Base-by-base conservation (phyloP, 2,113 vertebrate species). In the Calyptomena viridis region DNA sequence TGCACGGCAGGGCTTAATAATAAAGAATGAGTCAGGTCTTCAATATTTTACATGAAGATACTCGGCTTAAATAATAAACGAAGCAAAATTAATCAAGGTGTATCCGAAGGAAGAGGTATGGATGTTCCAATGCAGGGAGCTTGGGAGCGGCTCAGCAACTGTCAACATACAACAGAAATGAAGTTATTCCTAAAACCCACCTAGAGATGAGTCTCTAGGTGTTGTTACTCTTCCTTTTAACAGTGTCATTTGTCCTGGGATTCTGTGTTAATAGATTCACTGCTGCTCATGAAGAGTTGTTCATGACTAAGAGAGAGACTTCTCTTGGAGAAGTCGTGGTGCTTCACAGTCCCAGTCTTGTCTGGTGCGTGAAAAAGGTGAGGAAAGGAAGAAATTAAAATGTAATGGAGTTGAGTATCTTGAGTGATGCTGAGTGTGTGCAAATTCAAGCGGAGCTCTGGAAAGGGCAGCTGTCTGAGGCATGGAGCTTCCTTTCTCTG, bases 81-180 rank as follows among this genome's bases (percentile, higher is more conserved):
- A 89, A 82, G 86, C 21, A 44, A 93, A 96, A 97, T 95, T 93
- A 95, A 93, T 97, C 95, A 93, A 92, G 92, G 93, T 72, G 72
- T 90, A 59, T 88, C 79, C 11, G 12, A 92, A 94, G 69, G 73
- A 86, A 73, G 64, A 40, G 56, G 49, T 44, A 7, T 33, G 90
- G 90, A 76, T 30, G 13, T 78, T 84, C 59, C 73, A 55, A 20
- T 12, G 56, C 69, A 39, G 63, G 14, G 55, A 84, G 69, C 49
- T 78, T 0, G 0, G 69, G 63, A 93, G 55, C 75, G 56, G 56
- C 88, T 84, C 3, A 0, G 68, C 68, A 46, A 28, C 84, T 85
- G 67, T 95, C 90, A 85, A 64, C 76, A 30, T 0, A 9, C 80
- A 75, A 35, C 66, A 84, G 83, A 72, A 89, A 96, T 92, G n/a